phyloP scores from a whole-genome alignment of 92 coral and sea anemone species.

The Porites evermanni region DNA sequence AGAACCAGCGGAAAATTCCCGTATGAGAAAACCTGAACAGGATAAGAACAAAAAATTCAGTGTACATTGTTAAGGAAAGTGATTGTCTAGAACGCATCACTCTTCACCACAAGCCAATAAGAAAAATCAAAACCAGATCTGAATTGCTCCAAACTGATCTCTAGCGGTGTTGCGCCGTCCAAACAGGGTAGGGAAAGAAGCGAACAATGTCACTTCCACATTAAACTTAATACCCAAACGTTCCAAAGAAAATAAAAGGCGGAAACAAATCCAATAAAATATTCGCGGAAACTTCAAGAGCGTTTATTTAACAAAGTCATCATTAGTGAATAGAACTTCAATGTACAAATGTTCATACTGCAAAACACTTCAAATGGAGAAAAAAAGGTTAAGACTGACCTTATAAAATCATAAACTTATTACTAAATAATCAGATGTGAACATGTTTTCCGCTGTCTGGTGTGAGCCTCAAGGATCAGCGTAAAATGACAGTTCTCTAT shows the following conservation, averaged over 20 bases:
- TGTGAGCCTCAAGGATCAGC: not conserved
- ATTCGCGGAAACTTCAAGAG: not conserved
- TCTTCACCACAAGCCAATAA: no score
- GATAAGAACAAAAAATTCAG: no score
- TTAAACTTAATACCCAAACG: not conserved
- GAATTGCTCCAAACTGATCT: no score
- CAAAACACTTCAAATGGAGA: constrained; percentile 1
- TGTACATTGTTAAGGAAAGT: no score
- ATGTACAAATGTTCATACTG: constrained; percentile 9
- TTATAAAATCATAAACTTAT: not conserved
- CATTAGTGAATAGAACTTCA: not conserved
- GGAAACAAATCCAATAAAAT: not conserved
- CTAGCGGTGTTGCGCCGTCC: no score
- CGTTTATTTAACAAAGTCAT: constrained; percentile 28
- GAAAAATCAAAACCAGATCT: no score
- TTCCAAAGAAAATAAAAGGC: not conserved
- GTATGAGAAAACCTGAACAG: no score
- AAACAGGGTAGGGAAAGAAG: no score
- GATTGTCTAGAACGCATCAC: no score
- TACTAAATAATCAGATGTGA: no score
- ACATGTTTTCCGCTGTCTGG: not conserved
- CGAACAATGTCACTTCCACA: no score
- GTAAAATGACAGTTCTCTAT: not conserved
- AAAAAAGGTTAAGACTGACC: not conserved
- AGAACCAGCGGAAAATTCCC: no score